Conservation (phyloP, 2,888 invertebrate species). For the Deroplatys truncata region DNA sequence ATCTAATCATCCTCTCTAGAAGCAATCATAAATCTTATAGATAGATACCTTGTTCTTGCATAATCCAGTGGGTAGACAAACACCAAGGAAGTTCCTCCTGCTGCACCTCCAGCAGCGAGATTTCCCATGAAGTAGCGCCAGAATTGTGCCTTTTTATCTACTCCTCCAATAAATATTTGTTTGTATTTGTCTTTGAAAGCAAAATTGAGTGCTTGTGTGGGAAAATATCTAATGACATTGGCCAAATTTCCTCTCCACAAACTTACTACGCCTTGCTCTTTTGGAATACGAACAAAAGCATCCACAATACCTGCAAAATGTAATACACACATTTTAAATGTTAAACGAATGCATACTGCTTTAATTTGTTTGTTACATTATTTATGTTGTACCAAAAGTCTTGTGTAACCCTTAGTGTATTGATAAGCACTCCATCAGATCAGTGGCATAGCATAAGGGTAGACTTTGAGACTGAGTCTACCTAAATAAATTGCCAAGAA, state of each 20-base stretch:
- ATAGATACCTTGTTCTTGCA: slow-evolving; percentile 46
- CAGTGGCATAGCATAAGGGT: too few relatives aligned
- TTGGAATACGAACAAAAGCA: slow-evolving; percentile 44
- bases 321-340: neutral
- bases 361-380: too few relatives aligned
- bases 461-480: too few relatives aligned
- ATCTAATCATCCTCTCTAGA: too few relatives aligned
- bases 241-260: slow-evolving; percentile 51
- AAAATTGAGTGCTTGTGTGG: slow-evolving; percentile 49
- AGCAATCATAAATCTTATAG: too few relatives aligned
- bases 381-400: too few relatives aligned
- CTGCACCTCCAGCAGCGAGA: slow-evolving; percentile 52
- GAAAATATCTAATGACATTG: slow-evolving; percentile 49
- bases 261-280: slow-evolving; percentile 41
- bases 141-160: slow-evolving; percentile 53
- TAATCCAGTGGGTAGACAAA: slow-evolving; percentile 53
- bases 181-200: slow-evolving; percentile 50
- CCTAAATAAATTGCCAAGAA: too few relatives aligned
- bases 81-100: slow-evolving; percentile 51
- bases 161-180: slow-evolving; percentile 42
- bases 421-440: too few relatives aligned
- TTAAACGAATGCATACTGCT: too few relatives aligned
- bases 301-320: slow-evolving; percentile 43
- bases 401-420: too few relatives aligned
- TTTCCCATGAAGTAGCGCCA: slow-evolving; percentile 48